Conservation (phyloP, 2,888 invertebrate species). For the Ecdyonurus torrentis region DNA sequence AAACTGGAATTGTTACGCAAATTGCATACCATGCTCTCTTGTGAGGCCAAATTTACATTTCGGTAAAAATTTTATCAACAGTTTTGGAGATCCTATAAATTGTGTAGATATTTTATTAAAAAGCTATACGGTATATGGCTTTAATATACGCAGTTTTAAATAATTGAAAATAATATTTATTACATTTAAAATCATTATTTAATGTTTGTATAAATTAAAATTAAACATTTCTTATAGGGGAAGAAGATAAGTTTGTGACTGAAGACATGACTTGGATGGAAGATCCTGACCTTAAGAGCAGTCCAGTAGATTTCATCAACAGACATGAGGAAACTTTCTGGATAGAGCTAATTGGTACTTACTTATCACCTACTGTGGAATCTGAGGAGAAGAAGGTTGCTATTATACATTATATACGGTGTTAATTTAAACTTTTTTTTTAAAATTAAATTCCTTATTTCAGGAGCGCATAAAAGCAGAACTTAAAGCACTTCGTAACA, state of each 20-base stretch:
- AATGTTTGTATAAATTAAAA: too few species aligned
- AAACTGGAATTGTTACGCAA: too few species aligned
- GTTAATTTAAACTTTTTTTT: neutral
- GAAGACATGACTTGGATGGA: conserved; percentile 26
- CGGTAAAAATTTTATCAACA: too few species aligned
- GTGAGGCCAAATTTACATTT: too few species aligned
- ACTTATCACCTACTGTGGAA: conserved; percentile 27
- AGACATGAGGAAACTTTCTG: conserved; percentile 29
- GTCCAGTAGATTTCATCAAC: conserved; percentile 24
- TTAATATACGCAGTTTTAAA: too few species aligned
- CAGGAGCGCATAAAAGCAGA: conserved; percentile 82
- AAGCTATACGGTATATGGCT: too few species aligned
- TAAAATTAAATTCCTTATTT: conserved; percentile 28
- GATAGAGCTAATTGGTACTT: conserved; percentile 29
- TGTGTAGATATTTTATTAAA: too few species aligned
- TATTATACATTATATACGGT: conserved; percentile 8
- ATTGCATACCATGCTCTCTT: too few species aligned
- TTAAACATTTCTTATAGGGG: too few species aligned
- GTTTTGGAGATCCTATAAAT: too few species aligned
- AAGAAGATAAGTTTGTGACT: neutral
- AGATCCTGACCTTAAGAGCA: conserved; percentile 22
- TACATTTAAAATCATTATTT: too few species aligned
- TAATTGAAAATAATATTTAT: too few species aligned
- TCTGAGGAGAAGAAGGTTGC: conserved; percentile 18
- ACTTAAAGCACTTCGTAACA: conserved; percentile 87